Conservation (phyloP, 2,888 invertebrate species). For the Agrypnus murinus region DNA sequence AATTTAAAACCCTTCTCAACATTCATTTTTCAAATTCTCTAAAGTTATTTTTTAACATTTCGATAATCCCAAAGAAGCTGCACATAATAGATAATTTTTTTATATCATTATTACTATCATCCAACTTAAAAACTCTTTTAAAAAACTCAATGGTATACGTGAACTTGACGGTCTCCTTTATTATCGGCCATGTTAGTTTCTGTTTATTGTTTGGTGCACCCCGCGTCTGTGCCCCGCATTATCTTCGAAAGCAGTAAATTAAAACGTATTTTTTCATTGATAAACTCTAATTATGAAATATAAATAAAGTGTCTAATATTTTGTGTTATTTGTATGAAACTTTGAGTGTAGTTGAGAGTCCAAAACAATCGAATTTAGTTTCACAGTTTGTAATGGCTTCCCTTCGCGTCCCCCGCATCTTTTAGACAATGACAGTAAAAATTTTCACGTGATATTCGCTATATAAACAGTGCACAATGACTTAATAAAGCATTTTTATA, state of each 20-base stretch:
- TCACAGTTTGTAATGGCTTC: constrained; percentile 76
- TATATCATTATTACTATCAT: too few species aligned
- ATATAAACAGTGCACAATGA: constrained; percentile 58
- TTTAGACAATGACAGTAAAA: constrained; percentile 78
- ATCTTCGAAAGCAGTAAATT: constrained; percentile 55
- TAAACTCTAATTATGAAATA: constrained; percentile 21
- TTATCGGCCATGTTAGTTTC: constrained; percentile 69
- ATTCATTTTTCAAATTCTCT: too few species aligned
- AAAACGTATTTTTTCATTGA: constrained; percentile 33
- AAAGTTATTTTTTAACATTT: too few species aligned
- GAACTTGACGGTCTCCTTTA: constrained; percentile 24
- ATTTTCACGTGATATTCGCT: constrained; percentile 69
- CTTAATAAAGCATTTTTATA: constrained; percentile 56
- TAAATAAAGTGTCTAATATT: constrained; percentile 25
- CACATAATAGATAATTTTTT: too few species aligned
- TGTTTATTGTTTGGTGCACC: constrained; percentile 72
- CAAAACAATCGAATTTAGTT: constrained; percentile 34
- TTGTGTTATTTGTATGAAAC: constrained; percentile 46
- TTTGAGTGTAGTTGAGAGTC: constrained; percentile 26
- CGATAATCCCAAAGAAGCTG: too few species aligned
- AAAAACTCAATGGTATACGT: neutral
- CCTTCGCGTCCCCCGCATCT: constrained; percentile 81
- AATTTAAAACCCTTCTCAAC: too few species aligned
- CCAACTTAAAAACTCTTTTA: neutral
- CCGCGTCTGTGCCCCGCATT: constrained; percentile 66